phyloP scores from a whole-genome alignment of 2,888 invertebrate species.

The Listrodromus nycthemerus region DNA sequence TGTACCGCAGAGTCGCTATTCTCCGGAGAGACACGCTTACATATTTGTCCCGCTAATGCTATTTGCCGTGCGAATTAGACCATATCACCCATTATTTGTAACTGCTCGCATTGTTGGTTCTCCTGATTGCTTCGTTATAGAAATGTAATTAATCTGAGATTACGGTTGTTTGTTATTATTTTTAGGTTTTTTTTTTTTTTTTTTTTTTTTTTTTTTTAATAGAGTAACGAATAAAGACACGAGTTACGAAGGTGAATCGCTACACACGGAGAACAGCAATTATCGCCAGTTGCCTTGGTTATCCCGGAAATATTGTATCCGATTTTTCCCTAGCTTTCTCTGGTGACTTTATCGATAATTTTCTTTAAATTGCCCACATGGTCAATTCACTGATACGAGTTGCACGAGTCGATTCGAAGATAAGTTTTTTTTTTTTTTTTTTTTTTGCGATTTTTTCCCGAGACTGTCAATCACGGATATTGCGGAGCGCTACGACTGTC shows the following conservation, averaged over 20 bases:
- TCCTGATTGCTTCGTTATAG: constrained; percentile 13
- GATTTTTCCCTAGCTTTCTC: neutral
- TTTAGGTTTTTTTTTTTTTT: neutral
- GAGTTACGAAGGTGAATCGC: neutral
- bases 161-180: neutral
- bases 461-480: neutral
- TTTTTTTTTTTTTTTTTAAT: neutral
- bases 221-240: neutral
- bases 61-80: constrained; percentile 40
- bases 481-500: neutral
- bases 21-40: neutral
- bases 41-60: constrained; percentile 43
- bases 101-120: constrained; percentile 33
- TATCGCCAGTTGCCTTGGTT: neutral
- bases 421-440: neutral
- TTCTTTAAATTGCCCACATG: constrained; percentile 1
- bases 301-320: neutral
- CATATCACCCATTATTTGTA: neutral
- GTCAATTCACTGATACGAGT: neutral
- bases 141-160: neutral
- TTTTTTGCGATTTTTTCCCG: neutral
- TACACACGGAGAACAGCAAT: neutral
- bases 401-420: neutral
- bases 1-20: neutral
- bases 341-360: neutral